Base-by-base conservation (phyloP, 2,797 vertebrate species). In the Megaceryle alcyon region DNA sequence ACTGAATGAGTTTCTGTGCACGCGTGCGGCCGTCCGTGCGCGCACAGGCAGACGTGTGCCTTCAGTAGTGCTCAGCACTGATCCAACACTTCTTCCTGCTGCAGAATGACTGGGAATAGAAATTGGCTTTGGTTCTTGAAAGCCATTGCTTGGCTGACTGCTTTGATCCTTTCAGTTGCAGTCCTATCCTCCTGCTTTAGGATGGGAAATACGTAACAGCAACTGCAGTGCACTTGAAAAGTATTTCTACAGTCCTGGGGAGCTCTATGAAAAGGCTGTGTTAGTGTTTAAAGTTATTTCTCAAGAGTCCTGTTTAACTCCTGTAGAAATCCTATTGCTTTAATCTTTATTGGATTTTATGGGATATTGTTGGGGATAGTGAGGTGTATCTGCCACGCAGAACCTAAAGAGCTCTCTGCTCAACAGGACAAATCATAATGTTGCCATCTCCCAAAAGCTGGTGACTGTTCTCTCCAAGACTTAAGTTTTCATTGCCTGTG, bases 11-110 rank as follows among this genome's bases (percentile, higher is more conserved):
- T 73, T 86, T 72, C 71, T 91, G 13, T 60, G 70, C 21, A 3
- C 4, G 14, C 2, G 3, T 26, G 35, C 35, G 64, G 44, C 35
- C 49, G 53, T 28, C 22, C 1, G 0, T 57, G 64, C 2, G 0
- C 54, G 17, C 48, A 29, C 28, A 29, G 61, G 65, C 22, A 29
- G 19, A 37, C 12, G 7, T 20, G 49, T 69, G 54, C 75, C 39
- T 68, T 82, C 61, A 19, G 60, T 57, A 76, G 37, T 39, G n/a
- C 54, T 71, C 57, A 81, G 29, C 54, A 26, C n/a, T 60, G 49
- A 59, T 3, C 18, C 31, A 85, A 18, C 12, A 2, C 19, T 63
- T 82, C 53, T 56, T 63, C n/a, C 69, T 73, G 17, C 64, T 59
- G 60, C 25, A 60, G 70, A 80, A 48, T 44, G 23, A 21, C 26